Conservation (phyloP, 2,113 vertebrate genomes). For the Tympanuchus pallidicinctus region DNA sequence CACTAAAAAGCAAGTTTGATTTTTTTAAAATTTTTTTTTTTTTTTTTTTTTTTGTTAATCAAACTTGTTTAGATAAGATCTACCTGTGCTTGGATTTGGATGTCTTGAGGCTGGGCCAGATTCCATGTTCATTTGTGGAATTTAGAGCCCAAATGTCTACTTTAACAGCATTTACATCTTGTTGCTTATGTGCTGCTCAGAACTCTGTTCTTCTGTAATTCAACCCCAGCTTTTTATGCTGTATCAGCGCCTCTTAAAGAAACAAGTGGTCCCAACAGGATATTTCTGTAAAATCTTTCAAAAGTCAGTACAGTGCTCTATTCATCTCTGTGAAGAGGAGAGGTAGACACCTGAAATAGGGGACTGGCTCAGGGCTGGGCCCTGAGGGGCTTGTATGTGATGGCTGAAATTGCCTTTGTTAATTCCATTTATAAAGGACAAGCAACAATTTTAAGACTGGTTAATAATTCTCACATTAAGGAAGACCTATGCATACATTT, state of each 20-base stretch:
- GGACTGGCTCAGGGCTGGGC: neutral
- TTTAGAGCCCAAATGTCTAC: neutral
- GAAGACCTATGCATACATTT: neutral
- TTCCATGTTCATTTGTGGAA: neutral
- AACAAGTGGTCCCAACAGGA: neutral
- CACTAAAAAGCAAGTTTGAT: neutral
- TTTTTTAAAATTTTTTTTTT: neutral
- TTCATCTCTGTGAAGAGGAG: neutral
- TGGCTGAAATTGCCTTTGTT: neutral
- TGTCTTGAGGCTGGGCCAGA: neutral
- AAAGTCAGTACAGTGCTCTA: neutral
- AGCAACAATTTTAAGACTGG: neutral
- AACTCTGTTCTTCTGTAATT: neutral
- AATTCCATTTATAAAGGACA: neutral
- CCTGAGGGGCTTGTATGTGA: neutral
- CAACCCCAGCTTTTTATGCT: fast-evolving
- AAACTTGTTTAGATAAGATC: neutral
- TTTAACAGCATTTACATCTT: neutral
- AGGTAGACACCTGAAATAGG: neutral
- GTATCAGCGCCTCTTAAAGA: neutral
- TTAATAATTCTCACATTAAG: neutral
- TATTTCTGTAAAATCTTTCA: neutral
- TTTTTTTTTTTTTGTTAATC: neutral
- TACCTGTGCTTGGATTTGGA: neutral
- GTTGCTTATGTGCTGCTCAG: neutral